Base-by-base conservation (phyloP, 1,140 invertebrate genomes). In the Geopemphigus sp. region DNA sequence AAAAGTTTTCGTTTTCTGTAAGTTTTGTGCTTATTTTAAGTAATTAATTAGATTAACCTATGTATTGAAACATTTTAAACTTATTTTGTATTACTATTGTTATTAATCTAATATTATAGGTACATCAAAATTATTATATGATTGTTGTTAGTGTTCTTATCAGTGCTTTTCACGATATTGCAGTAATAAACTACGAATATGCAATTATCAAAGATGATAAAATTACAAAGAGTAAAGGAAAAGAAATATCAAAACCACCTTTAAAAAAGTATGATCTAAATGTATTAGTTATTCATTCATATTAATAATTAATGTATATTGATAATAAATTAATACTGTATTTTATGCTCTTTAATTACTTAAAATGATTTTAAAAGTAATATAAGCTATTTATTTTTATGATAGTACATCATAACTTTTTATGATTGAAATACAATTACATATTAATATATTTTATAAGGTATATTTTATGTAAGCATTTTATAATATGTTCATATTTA, bases 91-190 rank as follows among this genome's bases (percentile, higher is more conserved):
- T 8, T 57, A 47, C 19, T 74, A 22, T 3, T 50, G 17, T 4
- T 74, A 47, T 57, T 74, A 22, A 39, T 29, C 24, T 70, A 70
- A n/a, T 22, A 26, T 76, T 78, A 24, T 24, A 78, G 74, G 74
- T 78, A 3, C 74, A 78, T 78, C 74, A 78, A 47, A 78, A 78
- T 29, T 78, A 78, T 63, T 61, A 78, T 24, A 78, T 78, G 74
- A 78, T 78, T 50, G 57, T 50, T 14, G 26, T 61, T 78, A 63
- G 57, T 39, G 29, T 78, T 61, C 74, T 78, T 78, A 47, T 78
- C 26, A 61, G 61, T 78, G 74, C 39, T 50, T 39, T 78, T 12
- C 32, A 78, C 19, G 57, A 78, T 63, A 78, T 63, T 17, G 26
- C 22, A 24, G 19, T 50, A 29, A 63, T 63, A 78, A 50, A 57